A percentile compares a stretch with the other conserved stretches of the same genome.
Conservation (phyloP, 2,797 vertebrate genomes). For the Lepus oiostolus region DNA sequence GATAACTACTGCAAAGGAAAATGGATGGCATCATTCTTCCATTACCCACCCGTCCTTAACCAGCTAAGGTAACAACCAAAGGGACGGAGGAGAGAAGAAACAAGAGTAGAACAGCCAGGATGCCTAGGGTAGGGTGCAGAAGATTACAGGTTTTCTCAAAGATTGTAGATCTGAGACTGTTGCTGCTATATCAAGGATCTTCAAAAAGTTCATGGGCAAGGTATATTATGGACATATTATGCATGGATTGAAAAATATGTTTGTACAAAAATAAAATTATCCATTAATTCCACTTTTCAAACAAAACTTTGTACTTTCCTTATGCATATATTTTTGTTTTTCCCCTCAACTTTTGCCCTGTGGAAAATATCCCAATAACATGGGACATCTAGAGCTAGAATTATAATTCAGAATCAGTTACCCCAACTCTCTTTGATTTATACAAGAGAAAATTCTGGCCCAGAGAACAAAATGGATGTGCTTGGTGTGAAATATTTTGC, state of each 20-base stretch:
- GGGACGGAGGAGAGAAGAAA: background rate
- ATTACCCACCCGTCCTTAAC: background rate
- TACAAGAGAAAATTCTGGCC: slow-evolving; percentile 5
- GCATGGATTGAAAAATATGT: too few species aligned
- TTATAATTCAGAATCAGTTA: slow-evolving; percentile 4
- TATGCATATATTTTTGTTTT: background rate
- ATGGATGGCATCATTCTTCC: background rate
- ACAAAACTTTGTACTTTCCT: too few species aligned
- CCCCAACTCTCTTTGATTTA: background rate
- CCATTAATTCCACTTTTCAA: too few species aligned
- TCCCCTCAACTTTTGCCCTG: background rate
- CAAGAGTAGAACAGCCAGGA: background rate
- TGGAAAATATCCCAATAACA: slow-evolving; percentile 1
- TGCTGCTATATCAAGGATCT: background rate
- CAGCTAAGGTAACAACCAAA: background rate
- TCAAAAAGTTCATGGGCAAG: too few species aligned
- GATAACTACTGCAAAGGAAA: background rate
- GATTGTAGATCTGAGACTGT: background rate
- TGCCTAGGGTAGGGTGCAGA: background rate
- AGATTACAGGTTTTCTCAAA: background rate
- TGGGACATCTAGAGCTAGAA: background rate
- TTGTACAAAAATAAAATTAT: too few species aligned
- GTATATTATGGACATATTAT: too few species aligned
- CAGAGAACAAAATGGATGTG: background rate
- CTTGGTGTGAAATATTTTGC: background rate